Percentiles rank a stretch among this genome's conserved stretches.
phyloP scores from a whole-genome alignment of 2,113 vertebrate species.

The Phrynosoma blainvillii region DNA sequence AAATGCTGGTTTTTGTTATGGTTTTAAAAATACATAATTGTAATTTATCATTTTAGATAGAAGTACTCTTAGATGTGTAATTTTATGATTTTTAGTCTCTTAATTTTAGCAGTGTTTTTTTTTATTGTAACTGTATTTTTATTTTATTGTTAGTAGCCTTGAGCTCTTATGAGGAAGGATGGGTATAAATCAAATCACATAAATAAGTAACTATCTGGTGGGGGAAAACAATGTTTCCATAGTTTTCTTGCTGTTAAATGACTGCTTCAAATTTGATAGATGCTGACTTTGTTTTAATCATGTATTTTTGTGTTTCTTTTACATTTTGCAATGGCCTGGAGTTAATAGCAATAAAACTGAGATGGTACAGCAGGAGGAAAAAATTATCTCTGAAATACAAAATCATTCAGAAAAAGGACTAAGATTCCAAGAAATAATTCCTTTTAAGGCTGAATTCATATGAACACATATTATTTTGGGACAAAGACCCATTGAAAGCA shows the following conservation, averaged over 20 bases:
- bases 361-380: background rate
- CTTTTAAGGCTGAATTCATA: background rate
- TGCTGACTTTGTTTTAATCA: background rate
- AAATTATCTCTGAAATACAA: background rate
- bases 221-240: background rate
- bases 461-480: background rate
- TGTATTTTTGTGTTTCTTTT: background rate
- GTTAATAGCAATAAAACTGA: background rate
- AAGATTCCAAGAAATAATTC: background rate
- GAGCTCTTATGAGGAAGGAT: no score
- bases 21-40: no score
- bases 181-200: no score
- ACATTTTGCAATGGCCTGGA: background rate
- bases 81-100: no score
- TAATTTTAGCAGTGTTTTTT: no score
- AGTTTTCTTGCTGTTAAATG: background rate
- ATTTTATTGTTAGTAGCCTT: no score
- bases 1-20: no score
- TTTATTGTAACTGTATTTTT: no score
- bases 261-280: background rate
- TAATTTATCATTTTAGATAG: no score
- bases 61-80: no score
- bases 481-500: background rate
- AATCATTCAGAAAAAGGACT: background rate
- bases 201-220: background rate